Base-by-base conservation (phyloP, 2,797 vertebrate species). In the Sphenodon punctatus region DNA sequence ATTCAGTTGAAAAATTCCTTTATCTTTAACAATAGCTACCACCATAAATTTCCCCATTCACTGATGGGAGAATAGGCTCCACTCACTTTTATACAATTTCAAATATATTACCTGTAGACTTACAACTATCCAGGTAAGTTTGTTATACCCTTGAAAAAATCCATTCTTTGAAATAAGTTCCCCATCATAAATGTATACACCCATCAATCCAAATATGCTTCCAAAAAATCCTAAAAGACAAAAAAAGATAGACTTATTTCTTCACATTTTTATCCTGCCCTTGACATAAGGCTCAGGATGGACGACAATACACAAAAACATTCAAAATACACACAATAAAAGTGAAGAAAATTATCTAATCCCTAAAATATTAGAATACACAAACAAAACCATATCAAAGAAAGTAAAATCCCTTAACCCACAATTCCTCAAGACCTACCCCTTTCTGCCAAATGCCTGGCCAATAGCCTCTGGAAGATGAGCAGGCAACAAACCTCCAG, bases 91-190 rank as follows among this genome's bases (percentile, higher is more conserved):
- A 80, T 3, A 27, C 36, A 9, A 90, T 11, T 75, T 67, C 68
- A 85, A 6, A 75, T 69, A 70, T 41, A 94, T 93, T 95, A 99
- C 99, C 98, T 99, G 99, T 53, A 99, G 96, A 48, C 96, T 90
- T 41, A 99, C 98, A 6, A 99, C 99, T 30, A 95, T 94, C 97
- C 98, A 99, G 55, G 99, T 99, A 93, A 99, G 84, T 3, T 91
- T 95, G 94, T 97, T 99, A 95, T 99, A 99, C 64, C 98, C 98
- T 95, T 99, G 99, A 94, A 99, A 98, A 97, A 99, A 98, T 78
- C 99, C 99, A 6, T 97, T 96, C 92, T 98, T 97, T 72, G 90
- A 95, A 72, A 99, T 96, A 36, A 97, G 90, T 77, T 98, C 96
- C 64, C 98, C 98, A 55, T 99, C 98, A 49, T 98, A 99, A 83